These are phyloP conservation scores for Phyllotis vaccarum DNA, from an alignment of 2,797 vertebrate species.

Conservation along the genomic window DNA sequence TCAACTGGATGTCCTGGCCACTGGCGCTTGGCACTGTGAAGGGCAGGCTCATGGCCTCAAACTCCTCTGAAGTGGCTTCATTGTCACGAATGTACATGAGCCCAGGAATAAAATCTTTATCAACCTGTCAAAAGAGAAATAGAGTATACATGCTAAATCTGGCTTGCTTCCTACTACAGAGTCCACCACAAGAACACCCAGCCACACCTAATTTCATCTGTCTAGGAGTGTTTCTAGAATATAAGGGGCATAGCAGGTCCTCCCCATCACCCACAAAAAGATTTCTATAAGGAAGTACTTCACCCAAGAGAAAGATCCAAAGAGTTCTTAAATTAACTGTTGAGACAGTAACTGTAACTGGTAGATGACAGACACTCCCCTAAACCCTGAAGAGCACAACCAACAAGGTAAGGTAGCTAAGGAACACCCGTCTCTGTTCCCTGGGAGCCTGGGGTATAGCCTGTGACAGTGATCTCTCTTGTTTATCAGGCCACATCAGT, in stretches of 20 bases:
- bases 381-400: neutral
- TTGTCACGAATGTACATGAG: slow-evolving; percentile 99
- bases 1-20: slow-evolving; percentile 98
- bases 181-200: no score
- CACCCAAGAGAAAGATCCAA: neutral
- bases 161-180: neutral
- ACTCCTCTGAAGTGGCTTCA: slow-evolving; percentile 97
- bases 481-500: neutral
- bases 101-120: slow-evolving; percentile 99
- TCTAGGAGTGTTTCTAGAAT: fast-evolving
- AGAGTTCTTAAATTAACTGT: neutral
- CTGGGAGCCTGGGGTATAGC: neutral
- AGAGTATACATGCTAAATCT: neutral
- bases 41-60: slow-evolving; percentile 98
- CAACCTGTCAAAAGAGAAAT: slow-evolving; percentile 91
- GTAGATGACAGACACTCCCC: fast-evolving
- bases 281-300: neutral
- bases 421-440: neutral
- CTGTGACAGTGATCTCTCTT: neutral
- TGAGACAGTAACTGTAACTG: neutral
- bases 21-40: slow-evolving; percentile 98
- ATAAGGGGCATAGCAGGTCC: fast-evolving
- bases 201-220: neutral
- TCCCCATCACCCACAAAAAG: neutral
- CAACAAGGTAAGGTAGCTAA: neutral